Percentiles rank a stretch among this genome's conserved stretches.
Conservation (phyloP, 2,888 invertebrate species). For the Mythimna ferrago region DNA sequence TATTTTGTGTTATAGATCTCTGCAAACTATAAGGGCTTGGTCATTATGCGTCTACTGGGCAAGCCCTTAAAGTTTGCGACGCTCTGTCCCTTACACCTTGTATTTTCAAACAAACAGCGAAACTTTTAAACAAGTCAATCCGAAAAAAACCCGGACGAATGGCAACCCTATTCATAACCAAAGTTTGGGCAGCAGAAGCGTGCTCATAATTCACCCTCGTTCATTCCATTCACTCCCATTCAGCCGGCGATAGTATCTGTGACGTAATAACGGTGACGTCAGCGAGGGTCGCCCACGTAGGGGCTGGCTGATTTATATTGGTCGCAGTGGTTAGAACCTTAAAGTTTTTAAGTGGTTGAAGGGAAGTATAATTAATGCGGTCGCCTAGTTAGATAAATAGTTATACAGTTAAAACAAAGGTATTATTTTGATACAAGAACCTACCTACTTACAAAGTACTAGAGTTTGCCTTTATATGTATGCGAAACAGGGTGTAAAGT, state of each 20-base stretch:
- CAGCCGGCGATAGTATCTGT: slow-evolving; percentile 33
- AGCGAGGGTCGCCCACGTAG: slow-evolving; percentile 22
- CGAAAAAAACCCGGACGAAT: no score
- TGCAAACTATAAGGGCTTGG: no score
- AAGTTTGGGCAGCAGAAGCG: slow-evolving; percentile 19
- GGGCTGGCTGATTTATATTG: slow-evolving; percentile 25
- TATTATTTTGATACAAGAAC: not conserved
- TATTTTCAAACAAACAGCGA: no score
- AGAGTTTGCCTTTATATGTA: no score
- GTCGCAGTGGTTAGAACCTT: slow-evolving; percentile 22
- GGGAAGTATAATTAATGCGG: slow-evolving; percentile 4
- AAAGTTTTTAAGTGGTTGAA: slow-evolving; percentile 23
- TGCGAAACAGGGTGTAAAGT: no score
- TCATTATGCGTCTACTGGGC: no score
- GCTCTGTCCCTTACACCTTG: no score
- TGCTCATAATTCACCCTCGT: slow-evolving; percentile 36
- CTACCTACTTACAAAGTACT: no score
- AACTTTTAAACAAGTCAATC: no score
- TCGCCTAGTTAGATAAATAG: not conserved
- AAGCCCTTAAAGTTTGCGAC: no score
- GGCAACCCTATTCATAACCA: slow-evolving; percentile 1
- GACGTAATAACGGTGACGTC: slow-evolving; percentile 38
- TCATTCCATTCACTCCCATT: slow-evolving; percentile 31
- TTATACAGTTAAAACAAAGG: not conserved
- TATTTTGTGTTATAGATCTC: no score